Conservation (phyloP, 2,888 invertebrate genomes). For the Neelides folsomi region DNA sequence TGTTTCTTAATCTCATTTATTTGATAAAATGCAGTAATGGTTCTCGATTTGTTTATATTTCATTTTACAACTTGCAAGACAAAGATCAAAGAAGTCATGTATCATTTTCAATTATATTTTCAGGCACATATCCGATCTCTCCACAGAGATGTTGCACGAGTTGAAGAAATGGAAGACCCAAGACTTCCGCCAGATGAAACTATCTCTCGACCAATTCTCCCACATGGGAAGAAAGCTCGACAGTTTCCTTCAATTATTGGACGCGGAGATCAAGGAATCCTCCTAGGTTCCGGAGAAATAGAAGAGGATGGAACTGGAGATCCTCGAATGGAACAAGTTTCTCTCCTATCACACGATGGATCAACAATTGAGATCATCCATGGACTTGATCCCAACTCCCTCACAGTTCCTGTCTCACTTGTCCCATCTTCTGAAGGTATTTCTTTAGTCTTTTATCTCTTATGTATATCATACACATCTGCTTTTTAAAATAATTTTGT, state of each 20-base stretch:
- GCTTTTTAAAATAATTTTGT: too few species aligned
- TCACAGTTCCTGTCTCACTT: constrained; percentile 19
- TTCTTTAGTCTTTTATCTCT: too few species aligned
- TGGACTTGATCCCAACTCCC: constrained; percentile 16
- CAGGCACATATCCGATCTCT: constrained; percentile 50
- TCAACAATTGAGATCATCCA: constrained; percentile 26
- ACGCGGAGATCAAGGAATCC: constrained; percentile 5
- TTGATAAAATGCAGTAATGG: too few species aligned
- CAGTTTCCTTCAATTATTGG: constrained; percentile 26
- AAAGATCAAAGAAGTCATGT: too few species aligned
- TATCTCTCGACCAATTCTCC: constrained; percentile 15
- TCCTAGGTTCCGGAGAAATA: constrained; percentile 5
- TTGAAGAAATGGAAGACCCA: constrained; percentile 39
- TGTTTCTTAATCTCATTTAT: too few species aligned
- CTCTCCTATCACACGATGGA: constrained; percentile 27
- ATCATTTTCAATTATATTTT: constrained; percentile 2
- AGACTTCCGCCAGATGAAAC: constrained; percentile 22
- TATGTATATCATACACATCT: background rate
- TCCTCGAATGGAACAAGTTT: constrained; percentile 14
- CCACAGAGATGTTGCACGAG: constrained; percentile 52
- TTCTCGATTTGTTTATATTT: too few species aligned
- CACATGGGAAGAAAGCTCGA: constrained; percentile 14
- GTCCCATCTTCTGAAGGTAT: constrained; percentile 28
- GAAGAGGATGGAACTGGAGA: constrained; percentile 6
- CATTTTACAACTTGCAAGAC: too few species aligned